Evolutionary conservation across 2,113 vertebrate genomes (phyloP), one percentile per base, ranked within the genome.

Genomic region (Stigmatopora argus): DNA sequence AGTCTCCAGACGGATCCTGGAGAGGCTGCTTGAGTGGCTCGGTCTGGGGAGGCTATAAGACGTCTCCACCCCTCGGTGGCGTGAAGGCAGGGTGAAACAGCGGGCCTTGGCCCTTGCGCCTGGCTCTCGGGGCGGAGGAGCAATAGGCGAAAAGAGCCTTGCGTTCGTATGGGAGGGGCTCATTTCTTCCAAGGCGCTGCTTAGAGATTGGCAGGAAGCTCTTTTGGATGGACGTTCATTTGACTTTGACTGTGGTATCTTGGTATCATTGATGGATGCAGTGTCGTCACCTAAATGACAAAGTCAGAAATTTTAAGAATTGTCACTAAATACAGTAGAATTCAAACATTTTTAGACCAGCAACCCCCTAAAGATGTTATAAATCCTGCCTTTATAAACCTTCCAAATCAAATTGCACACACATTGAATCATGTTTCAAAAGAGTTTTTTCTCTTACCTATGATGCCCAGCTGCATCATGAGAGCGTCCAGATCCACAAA

Each of bases 51-150:
- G 69, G 69, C 80, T 80, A 69, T 80, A 83, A 65, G 78, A 82
- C 35, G 75, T 70, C 68, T 83, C 81, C 5, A 75, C 46, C 11
- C 44, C 85, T 80, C 53, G 77, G 65, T 86, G 82, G 59, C 73
- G 84, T 55, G 89, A 83, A 71, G 90, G 90, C 83, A 91, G 85
- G 69, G 90, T 91, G 76, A 75, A 90, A 73, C 89, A 90, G 49
- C 89, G 89, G 61, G 73, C 67, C 74, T 87, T 87, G 10, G 66
- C 62, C 47, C 74, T 89, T 17, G 77, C 59, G 55, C 64, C 72
- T 55, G 38, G 51, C 23, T 86, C 84, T 62, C 55, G 72, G 61
- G 78, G 79, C 55, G 83, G 85, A 63, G 83, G 83, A 63, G 73
- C 86, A 45, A 84, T 83, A 12, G 85, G 70, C 1, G 77, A 67